A percentile compares a stretch with the other conserved stretches of the same genome.
Evolutionary conservation across 2,888 invertebrate species (phyloP).

Genomic region (Nudaria mundana): DNA sequence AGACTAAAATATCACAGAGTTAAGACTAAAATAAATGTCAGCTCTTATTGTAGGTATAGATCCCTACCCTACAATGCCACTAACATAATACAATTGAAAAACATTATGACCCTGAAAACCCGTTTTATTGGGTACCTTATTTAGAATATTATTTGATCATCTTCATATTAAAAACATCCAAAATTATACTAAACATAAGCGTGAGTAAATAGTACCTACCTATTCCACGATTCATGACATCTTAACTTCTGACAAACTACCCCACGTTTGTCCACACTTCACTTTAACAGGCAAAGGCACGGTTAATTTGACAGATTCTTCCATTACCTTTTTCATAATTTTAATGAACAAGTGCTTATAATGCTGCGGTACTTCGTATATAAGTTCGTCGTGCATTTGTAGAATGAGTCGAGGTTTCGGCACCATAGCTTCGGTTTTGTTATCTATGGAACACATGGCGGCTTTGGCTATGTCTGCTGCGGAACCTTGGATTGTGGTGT

Average conservation of each 20-base stretch:
- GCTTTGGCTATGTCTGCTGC: slow-evolving; percentile 97
- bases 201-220: not conserved
- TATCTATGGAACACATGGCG: slow-evolving; percentile 91
- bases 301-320: slow-evolving; percentile 85
- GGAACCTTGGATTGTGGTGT: slow-evolving; percentile 97
- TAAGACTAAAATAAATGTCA: slow-evolving; percentile 16
- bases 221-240: slow-evolving; percentile 11
- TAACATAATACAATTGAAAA: too few species aligned
- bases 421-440: slow-evolving; percentile 49
- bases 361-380: slow-evolving; percentile 90
- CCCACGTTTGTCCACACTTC: slow-evolving; percentile 92
- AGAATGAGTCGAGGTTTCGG: slow-evolving; percentile 86
- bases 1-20: slow-evolving; percentile 41
- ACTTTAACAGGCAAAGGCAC: slow-evolving; percentile 95
- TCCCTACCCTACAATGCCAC: too few species aligned
- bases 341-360: slow-evolving; percentile 80
- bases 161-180: too few species aligned
- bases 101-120: too few species aligned
- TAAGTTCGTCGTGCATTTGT: slow-evolving; percentile 97
- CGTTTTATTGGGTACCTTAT: too few species aligned
- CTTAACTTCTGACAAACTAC: slow-evolving; percentile 59
- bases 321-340: slow-evolving; percentile 90
- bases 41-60: too few species aligned
- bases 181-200: too few species aligned
- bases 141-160: too few species aligned